These are phyloP conservation scores for Echeneis naucrates DNA, from an alignment of 2,797 vertebrate genomes.

Conservation along the genomic window DNA sequence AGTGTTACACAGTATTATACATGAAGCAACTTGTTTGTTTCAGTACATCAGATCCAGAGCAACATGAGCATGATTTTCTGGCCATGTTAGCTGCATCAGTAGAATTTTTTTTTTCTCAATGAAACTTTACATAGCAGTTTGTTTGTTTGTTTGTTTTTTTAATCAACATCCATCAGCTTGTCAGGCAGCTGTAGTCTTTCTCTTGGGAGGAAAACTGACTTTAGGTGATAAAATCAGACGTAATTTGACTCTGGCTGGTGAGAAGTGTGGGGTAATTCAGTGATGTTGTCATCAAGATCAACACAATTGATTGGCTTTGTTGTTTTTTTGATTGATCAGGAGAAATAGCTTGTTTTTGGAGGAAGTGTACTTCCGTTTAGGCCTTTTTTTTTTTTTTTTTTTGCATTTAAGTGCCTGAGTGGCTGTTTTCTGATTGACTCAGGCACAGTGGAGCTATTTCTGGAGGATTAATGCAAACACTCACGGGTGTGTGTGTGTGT, in stretches of 20 bases:
- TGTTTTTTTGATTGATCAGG: conserved; percentile 55
- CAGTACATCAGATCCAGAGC: not conserved
- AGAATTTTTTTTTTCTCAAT: not conserved
- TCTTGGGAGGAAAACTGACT: conserved; percentile 21
- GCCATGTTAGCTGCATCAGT: no score
- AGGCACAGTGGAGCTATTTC: conserved; percentile 3
- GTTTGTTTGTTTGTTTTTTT: no score
- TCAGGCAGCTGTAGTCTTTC: conserved; percentile 12
- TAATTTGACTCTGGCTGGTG: conserved; percentile 27
- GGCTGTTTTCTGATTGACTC: conserved; percentile 26
- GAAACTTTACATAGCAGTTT: not conserved
- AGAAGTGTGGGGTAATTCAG: conserved; percentile 45
- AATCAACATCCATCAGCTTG: no score
- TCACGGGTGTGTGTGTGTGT: not conserved
- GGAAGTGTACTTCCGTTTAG: not conserved
- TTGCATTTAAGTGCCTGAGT: not conserved
- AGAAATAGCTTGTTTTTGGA: conserved; percentile 38
- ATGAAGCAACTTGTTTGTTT: not conserved
- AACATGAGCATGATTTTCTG: not conserved
- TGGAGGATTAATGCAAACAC: conserved; percentile 1
- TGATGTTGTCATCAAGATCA: conserved; percentile 45
- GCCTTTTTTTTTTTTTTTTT: not conserved
- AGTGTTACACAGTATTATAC: not conserved
- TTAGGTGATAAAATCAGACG: conserved; percentile 35
- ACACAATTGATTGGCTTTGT: conserved; percentile 52